Evolutionary conservation across 2,797 vertebrate genomes (phyloP), one percentile per base, ranked within the genome.

Genomic region (Bryconaethiops microstoma): DNA sequence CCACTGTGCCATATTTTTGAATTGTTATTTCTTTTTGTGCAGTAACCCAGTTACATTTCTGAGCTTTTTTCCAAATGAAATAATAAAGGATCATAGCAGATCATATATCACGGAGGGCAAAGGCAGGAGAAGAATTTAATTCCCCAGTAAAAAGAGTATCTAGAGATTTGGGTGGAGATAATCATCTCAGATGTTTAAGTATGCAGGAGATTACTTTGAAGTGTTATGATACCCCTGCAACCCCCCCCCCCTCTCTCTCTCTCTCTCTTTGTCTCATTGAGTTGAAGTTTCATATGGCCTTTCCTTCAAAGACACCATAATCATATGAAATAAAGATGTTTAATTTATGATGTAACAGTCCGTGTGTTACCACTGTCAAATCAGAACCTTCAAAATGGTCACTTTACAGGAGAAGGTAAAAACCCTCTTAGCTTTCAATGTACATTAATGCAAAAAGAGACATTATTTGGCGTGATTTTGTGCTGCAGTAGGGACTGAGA

Each of bases 111-210:
- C 45, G 71, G 73, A 75, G 64, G n/a, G 12, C 17, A 12, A 68
- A 63, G 48, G 45, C 29, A 40, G 54, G 39, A 48, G 65, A 81
- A 69, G 57, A 12, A 55, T 75, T 82, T 79, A 40, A 76, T 80
- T 83, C 73, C 52, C 45, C 62, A 64, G 63, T 42, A 67, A 45
- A 78, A 17, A 78, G 74, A 67, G 63, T 67, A 57, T 81, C 74
- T 67, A 42, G 78, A 87, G 82, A 80, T 80, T 84, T 70, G 67
- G 40, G 71, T 23, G 73, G 35, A 80, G 75, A 84, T 80, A 76
- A 65, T 74, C 50, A 74, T 77, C 72, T 81, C 12, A 75, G 50
- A 67, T 83, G 70, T 76, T 85, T 72, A 85, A 82, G 73, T 78
- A 79, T 77, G 76, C 78, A 74, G 65, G 68, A 76, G 57, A 75